These are phyloP conservation scores for Nothoprocta perdicaria DNA, from an alignment of 2,113 vertebrate species.

Conservation along the genomic window DNA sequence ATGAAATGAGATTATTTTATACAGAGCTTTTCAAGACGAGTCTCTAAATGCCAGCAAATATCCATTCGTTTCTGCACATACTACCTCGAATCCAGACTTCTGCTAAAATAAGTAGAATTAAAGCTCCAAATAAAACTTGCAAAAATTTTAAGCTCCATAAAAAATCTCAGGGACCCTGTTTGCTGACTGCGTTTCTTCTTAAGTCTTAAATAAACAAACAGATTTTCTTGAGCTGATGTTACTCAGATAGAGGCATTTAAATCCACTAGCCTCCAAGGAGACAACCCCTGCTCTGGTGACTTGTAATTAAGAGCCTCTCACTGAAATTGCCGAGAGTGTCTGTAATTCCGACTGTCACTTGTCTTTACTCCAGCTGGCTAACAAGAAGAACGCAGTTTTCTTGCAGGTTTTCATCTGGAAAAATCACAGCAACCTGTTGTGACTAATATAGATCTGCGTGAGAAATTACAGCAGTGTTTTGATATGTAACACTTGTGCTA, in stretches of 20 bases:
- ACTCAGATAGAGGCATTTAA: neutral
- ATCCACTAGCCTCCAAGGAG: constrained; percentile 9
- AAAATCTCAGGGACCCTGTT: neutral
- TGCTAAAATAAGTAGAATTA: neutral
- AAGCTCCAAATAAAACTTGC: neutral
- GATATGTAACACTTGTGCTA: neutral
- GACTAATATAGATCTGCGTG: constrained; percentile 1
- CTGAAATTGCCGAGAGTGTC: constrained; percentile 25
- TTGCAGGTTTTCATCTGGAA: constrained; percentile 40
- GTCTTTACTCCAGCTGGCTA: constrained; percentile 17
- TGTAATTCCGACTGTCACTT: constrained; percentile 29
- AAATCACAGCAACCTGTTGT: constrained; percentile 54
- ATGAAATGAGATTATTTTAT: neutral
- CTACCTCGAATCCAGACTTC: neutral
- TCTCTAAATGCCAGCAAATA: neutral
- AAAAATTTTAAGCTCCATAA: neutral
- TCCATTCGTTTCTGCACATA: neutral
- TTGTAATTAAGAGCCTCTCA: constrained; percentile 40
- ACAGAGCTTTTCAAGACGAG: neutral
- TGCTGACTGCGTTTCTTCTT: neutral
- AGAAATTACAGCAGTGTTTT: constrained; percentile 28
- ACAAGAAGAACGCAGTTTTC: neutral
- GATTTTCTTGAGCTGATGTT: neutral
- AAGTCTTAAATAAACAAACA: neutral
- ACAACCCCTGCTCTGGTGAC: constrained; percentile 13